phyloP scores from a whole-genome alignment of 2,797 vertebrate genomes.

The Neoniphon sammara region DNA sequence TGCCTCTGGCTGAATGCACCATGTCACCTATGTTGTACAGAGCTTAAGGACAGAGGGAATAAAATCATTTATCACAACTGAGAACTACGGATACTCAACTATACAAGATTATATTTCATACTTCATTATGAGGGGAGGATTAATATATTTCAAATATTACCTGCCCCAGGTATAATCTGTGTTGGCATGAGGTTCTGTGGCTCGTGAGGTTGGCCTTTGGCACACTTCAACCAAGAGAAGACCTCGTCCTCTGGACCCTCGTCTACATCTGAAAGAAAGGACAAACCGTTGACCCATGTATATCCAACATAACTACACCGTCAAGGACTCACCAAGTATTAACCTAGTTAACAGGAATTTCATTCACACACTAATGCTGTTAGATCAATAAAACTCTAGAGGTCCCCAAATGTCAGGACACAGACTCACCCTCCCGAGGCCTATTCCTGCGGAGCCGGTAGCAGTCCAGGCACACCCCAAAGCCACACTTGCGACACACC shows the following conservation, averaged over 20 bases:
- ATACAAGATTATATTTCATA: constrained; percentile 2
- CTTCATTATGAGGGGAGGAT: background rate
- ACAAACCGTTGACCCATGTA: background rate
- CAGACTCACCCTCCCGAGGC: constrained; percentile 89
- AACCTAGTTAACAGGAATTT: background rate
- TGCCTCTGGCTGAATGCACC: constrained; percentile 97
- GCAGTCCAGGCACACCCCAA: constrained; percentile 98
- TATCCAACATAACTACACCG: background rate
- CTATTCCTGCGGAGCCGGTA: constrained; percentile 94
- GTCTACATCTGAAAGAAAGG: constrained; percentile 86
- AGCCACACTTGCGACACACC: constrained; percentile 99
- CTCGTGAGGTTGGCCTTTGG: constrained; percentile 98
- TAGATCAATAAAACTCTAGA: background rate
- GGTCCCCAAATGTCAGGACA: background rate
- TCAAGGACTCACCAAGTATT: background rate
- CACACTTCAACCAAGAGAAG: constrained; percentile 99
- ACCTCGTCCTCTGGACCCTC: constrained; percentile 94
- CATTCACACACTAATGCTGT: background rate
- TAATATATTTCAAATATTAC: constrained; percentile 76
- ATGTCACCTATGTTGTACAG: constrained; percentile 99
- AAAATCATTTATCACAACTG: constrained; percentile 3
- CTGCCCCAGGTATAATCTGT: constrained; percentile 99
- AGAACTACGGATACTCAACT: background rate
- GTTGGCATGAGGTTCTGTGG: constrained; percentile 99
- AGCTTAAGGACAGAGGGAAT: constrained; percentile 77